Conservation (phyloP, 1,140 invertebrate genomes). For the Triops cancriformis region DNA sequence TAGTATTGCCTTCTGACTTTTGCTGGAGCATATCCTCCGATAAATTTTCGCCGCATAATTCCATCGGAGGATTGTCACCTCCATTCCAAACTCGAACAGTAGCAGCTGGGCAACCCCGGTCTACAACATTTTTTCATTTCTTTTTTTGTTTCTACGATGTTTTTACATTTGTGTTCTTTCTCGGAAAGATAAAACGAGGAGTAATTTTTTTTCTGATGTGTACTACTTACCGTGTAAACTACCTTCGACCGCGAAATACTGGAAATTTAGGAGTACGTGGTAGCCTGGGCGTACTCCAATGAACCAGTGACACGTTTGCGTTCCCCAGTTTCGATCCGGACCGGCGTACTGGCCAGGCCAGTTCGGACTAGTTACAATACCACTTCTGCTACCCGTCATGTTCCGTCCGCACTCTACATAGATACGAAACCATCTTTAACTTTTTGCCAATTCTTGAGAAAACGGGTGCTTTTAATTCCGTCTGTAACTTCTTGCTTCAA, state of each 20-base stretch:
- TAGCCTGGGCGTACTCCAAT: slow-evolving; percentile 70
- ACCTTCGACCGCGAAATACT: slow-evolving; percentile 78
- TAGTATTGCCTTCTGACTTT: slow-evolving; percentile 70
- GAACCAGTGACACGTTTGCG: slow-evolving; percentile 85
- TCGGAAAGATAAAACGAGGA: not conserved
- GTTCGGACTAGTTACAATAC: slow-evolving; percentile 76
- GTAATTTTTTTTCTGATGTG: not conserved
- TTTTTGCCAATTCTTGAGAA: too few relatives aligned
- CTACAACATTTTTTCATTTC: slow-evolving; percentile 42
- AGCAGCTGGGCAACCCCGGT: slow-evolving; percentile 77
- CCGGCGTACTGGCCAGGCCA: slow-evolving; percentile 78
- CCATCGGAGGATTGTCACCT: slow-evolving; percentile 61
- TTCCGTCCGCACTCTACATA: slow-evolving; percentile 75
- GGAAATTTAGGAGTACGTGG: slow-evolving; percentile 76
- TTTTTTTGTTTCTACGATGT: not conserved
- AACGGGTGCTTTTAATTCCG: too few relatives aligned
- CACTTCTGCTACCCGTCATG: slow-evolving; percentile 71
- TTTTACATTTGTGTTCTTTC: not conserved
- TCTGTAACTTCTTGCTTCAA: too few relatives aligned
- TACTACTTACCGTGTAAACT: slow-evolving; percentile 58
- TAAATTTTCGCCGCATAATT: slow-evolving; percentile 70
- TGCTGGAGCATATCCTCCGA: slow-evolving; percentile 62
- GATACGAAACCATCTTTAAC: not conserved
- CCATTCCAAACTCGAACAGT: slow-evolving; percentile 79
- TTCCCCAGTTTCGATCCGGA: slow-evolving; percentile 59